Conservation (phyloP, 2,888 invertebrate species). For the Drosophila recens region DNA sequence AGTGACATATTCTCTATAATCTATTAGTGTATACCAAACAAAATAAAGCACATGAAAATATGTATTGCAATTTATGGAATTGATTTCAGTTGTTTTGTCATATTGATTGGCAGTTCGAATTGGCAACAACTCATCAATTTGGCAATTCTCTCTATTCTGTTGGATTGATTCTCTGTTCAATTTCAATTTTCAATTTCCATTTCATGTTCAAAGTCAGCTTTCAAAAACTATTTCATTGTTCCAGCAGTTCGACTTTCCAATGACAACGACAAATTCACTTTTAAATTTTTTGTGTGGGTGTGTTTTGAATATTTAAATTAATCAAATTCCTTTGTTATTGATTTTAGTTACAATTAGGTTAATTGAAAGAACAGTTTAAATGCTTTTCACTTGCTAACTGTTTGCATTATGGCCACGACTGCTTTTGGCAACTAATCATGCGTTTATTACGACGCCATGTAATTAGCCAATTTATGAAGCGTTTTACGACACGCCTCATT, state of each 20-base stretch:
- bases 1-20: background rate
- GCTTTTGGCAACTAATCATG: slow-evolving; percentile 46
- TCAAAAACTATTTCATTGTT: slow-evolving; percentile 40
- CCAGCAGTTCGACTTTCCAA: background rate
- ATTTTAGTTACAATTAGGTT: slow-evolving; percentile 40
- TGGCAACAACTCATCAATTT: slow-evolving; percentile 64
- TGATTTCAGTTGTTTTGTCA: slow-evolving; percentile 73
- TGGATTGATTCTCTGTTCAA: slow-evolving; percentile 16
- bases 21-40: slow-evolving; percentile 46
- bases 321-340: slow-evolving; percentile 41
- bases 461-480: slow-evolving; percentile 60
- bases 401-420: slow-evolving; percentile 5
- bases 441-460: slow-evolving; percentile 39
- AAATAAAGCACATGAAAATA: slow-evolving; percentile 25
- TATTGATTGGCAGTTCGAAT: slow-evolving; percentile 74
- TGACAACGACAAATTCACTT: slow-evolving; percentile 32
- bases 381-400: slow-evolving; percentile 18
- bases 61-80: slow-evolving; percentile 74
- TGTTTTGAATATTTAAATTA: slow-evolving; percentile 48
- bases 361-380: slow-evolving; percentile 37
- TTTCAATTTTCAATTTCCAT: slow-evolving; percentile 35
- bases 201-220: slow-evolving; percentile 36
- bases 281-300: slow-evolving; percentile 24
- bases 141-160: slow-evolving; percentile 26
- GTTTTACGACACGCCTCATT: slow-evolving; percentile 37